A percentile compares a stretch with the other conserved stretches of the same genome.
Evolutionary conservation across 2,797 vertebrate genomes (phyloP).

Genomic region (Hippoglossus hippoglossus): DNA sequence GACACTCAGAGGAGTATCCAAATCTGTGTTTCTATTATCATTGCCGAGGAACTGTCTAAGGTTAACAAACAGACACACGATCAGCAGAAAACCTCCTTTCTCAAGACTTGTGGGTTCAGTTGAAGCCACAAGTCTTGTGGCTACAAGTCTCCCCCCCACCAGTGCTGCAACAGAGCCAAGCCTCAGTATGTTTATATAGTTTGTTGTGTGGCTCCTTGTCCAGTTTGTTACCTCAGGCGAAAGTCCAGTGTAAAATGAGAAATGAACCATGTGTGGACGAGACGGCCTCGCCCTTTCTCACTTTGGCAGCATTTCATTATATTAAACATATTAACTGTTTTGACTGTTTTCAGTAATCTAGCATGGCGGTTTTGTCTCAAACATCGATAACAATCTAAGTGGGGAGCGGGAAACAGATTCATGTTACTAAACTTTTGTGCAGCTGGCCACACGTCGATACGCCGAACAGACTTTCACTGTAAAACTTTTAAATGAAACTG

Average conservation of each 20-base stretch:
- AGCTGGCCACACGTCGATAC: not conserved
- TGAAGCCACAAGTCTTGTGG: slow-evolving; percentile 2
- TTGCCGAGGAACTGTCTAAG: slow-evolving; percentile 47
- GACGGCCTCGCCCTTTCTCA: not conserved
- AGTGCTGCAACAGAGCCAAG: slow-evolving; percentile 10
- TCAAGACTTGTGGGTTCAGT: slow-evolving; percentile 6
- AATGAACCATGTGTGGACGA: not conserved
- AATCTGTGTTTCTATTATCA: slow-evolving; percentile 11
- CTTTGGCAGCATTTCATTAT: not conserved
- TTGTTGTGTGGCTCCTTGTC: slow-evolving; percentile 10
- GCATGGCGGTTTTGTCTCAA: not conserved
- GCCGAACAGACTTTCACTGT: not conserved
- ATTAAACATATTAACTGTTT: not conserved
- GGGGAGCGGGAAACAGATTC: not conserved
- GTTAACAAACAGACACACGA: slow-evolving; percentile 24
- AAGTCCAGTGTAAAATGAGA: slow-evolving; percentile 1
- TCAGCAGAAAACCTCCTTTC: slow-evolving; percentile 14
- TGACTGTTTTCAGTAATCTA: not conserved
- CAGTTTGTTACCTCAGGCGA: not conserved
- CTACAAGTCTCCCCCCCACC: not conserved
- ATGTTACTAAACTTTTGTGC: not conserved
- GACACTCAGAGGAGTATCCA: slow-evolving; percentile 29
- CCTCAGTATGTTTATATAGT: not conserved
- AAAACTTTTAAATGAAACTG: not conserved
- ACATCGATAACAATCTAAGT: not conserved